phyloP scores from a whole-genome alignment of 1,140 invertebrate genomes.

The Ectropis grisescens region DNA sequence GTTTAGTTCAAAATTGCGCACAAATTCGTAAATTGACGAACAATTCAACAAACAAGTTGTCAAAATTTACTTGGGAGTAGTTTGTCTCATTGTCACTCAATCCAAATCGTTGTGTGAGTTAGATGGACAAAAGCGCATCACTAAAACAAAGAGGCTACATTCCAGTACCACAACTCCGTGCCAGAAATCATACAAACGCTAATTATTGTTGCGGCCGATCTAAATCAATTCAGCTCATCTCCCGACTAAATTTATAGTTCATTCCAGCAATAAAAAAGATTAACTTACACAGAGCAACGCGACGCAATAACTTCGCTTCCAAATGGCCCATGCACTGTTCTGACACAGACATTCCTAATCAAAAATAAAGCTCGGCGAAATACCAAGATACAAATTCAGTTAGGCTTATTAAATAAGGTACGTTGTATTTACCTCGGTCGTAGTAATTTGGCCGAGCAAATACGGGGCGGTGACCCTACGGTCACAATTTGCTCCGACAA shows the following conservation, averaged over 20 bases:
- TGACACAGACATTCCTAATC: slow-evolving; percentile 28
- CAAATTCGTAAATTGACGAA: too few relatives aligned
- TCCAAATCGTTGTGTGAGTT: too few relatives aligned
- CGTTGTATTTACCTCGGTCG: slow-evolving; percentile 38
- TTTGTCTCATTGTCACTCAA: too few relatives aligned
- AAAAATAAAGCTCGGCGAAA: slow-evolving; percentile 18
- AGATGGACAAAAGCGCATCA: too few relatives aligned
- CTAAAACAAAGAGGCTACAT: too few relatives aligned
- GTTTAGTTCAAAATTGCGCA: too few relatives aligned
- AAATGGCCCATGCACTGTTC: slow-evolving; percentile 40
- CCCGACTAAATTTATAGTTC: slow-evolving; percentile 31
- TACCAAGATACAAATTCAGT: slow-evolving; percentile 21
- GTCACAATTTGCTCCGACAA: slow-evolving; percentile 43
- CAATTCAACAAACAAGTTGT: too few relatives aligned
- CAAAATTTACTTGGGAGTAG: too few relatives aligned
- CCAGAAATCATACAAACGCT: slow-evolving; percentile 40
- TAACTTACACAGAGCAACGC: slow-evolving; percentile 20
- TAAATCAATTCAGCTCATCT: slow-evolving; percentile 38
- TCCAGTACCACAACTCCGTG: too few relatives aligned
- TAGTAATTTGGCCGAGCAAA: slow-evolving; percentile 42
- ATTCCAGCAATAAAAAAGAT: slow-evolving; percentile 50
- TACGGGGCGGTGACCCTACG: slow-evolving; percentile 45
- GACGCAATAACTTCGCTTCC: slow-evolving; percentile 36
- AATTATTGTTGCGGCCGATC: slow-evolving; percentile 50
- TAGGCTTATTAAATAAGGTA: slow-evolving; percentile 39